Evolutionary conservation across 2,797 vertebrate species (phyloP).

Genomic region (Buceros bicornis): DNA sequence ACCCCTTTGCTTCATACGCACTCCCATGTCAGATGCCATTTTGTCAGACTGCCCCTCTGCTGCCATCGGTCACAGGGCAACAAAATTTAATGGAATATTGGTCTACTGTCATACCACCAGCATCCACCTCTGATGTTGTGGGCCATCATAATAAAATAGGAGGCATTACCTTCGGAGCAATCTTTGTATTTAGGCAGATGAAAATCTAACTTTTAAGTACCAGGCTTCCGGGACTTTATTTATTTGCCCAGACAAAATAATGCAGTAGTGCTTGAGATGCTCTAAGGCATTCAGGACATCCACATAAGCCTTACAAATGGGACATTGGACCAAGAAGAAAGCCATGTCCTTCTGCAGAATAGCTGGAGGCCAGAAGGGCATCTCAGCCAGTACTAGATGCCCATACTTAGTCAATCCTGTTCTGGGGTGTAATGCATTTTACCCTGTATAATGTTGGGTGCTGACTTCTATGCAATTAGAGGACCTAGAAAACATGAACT

Average conservation of each 20-base stretch:
- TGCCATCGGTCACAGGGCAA: too few relatives aligned
- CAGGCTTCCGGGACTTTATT: background rate
- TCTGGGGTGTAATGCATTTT: background rate
- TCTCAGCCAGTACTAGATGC: background rate
- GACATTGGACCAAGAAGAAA: background rate
- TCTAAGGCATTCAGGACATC: background rate
- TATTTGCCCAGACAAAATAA: background rate
- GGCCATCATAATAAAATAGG: too few relatives aligned
- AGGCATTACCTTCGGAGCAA: too few relatives aligned
- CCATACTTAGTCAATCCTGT: background rate
- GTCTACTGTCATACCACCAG: too few relatives aligned
- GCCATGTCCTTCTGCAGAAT: background rate
- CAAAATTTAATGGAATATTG: too few relatives aligned
- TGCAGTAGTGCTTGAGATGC: background rate
- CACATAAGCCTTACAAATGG: background rate
- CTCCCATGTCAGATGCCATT: too few relatives aligned
- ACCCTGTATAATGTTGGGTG: background rate
- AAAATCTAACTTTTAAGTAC: background rate
- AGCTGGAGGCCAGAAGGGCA: background rate
- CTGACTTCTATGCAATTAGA: background rate
- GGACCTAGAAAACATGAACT: background rate
- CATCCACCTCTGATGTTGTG: too few relatives aligned
- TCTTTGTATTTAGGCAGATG: background rate
- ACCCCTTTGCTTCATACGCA: too few relatives aligned
- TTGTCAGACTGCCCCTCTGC: too few relatives aligned